Base-by-base conservation (phyloP, 2,113 vertebrate species). In the Tachuris rubrigastra region DNA sequence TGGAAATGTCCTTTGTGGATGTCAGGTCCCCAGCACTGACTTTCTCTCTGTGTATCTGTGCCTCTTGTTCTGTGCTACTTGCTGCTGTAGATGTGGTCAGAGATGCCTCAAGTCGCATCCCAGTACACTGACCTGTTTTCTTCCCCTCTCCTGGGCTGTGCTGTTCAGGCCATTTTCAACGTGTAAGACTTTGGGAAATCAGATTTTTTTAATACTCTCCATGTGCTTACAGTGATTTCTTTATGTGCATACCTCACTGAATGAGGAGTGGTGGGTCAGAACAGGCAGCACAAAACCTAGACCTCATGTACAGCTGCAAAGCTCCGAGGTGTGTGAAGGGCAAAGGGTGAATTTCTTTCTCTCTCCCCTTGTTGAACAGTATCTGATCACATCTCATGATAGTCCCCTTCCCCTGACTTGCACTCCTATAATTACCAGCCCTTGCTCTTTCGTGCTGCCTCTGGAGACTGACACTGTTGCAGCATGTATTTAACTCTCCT, bases 351-450 rank as follows among this genome's bases (percentile, higher is more conserved):
- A 75, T 85, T 82, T 90, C 35, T 50, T 71, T 56, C 63, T 55
- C 69, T 75, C n/a, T 71, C 28, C n/a, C 65, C 37, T 82, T 53
- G 31, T 35, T 88, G 35, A n/a, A 16, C 4, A 44, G 39, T 89
- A 68, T 89, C 90, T 89, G 88, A 93, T 96, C 69, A 50, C 86
- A 90, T 76, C 92, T 92, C 53, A 2, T 46, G 83, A 93, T 95
- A 95, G 73, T 77, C 89, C 91, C 92, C 65, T 89, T 96, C 90
- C 92, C 83, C 90, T 96, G 78, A 69, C 88, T 85, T 92, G 89
- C 90, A 85, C 96, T 92, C 86, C 23, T n/a, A 3, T 90, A 92
- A 94, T 94, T 95, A 79, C 69, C 81, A 49, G 85, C 46, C 76
- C 41, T 81, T 47, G 94, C 91, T 96, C 55, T 89, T 92, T 73